phyloP scores from a whole-genome alignment of 2,113 vertebrate species.

The Girardinichthys multiradiatus region DNA sequence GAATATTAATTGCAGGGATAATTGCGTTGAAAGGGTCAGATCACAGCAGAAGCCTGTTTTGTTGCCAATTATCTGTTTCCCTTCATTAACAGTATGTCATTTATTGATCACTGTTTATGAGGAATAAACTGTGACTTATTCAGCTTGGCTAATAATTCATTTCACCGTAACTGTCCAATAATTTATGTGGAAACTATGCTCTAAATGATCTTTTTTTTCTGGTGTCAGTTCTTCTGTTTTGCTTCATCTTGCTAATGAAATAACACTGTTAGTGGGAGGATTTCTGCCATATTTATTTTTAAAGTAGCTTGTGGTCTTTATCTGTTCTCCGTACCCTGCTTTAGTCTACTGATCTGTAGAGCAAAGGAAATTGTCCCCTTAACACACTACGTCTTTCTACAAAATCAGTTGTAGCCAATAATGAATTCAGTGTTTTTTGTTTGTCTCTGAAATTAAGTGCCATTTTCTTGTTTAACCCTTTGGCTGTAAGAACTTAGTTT shows the following conservation, averaged over 20 bases:
- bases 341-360: background rate
- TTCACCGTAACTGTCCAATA: background rate
- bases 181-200: background rate
- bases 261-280: background rate
- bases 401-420: too few species aligned
- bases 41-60: background rate
- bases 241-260: background rate
- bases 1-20: background rate
- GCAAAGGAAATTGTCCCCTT: too few species aligned
- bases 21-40: background rate
- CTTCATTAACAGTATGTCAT: background rate
- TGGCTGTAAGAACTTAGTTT: too few species aligned
- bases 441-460: too few species aligned
- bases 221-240: background rate
- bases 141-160: background rate
- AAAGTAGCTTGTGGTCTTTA: background rate
- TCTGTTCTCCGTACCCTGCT: background rate
- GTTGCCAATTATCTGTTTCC: background rate
- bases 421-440: too few species aligned
- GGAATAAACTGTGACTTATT: background rate
- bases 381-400: too few species aligned
- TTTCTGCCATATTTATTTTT: too few species aligned
- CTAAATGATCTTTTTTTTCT: background rate
- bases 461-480: too few species aligned
- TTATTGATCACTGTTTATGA: background rate